Base-by-base conservation (phyloP, 2,113 vertebrate species). In the Trichomycterus rosablanca region DNA sequence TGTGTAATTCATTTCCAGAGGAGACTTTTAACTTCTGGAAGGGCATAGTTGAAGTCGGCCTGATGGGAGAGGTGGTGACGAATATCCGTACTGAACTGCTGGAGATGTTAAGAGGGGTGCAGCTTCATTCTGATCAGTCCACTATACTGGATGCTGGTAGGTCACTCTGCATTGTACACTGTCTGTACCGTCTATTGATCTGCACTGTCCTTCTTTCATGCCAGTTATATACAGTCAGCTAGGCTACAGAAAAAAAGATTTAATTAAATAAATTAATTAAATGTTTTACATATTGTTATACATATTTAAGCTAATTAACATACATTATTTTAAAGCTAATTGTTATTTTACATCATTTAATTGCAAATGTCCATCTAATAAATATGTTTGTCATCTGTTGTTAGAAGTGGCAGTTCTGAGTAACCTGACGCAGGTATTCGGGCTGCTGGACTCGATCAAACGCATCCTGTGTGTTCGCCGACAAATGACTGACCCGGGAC, bases 21-120 rank as follows among this genome's bases (percentile, higher is more conserved):
- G 95, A 98, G 71, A 96, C 94, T 0, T 74, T 98, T 77, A 93
- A 89, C 81, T 97, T 98, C 78, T 98, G 94, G 95, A 97, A 93
- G 72, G 95, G 95, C 64, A 98, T 98, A 26, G 93, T 93, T 15
- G 95, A 98, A 1, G 95, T 98, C 70, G 95, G 95, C 12, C 78
- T 98, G 72, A 91, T 98, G 87, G 95, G 95, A 30, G 95, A 98
- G 66, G 95, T 98, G 23, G 91, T 98, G 59, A 91, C 89, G 77
- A 97, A 97, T 77, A 93, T 98, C 74, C 92, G 91, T 71, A 92
- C 90, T 4, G 94, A 97, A 77, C 91, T 99, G 70, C 85, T 94
- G 81, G 91, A 93, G 71, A 84, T 95, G 66, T 82, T 99, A 30
- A 85, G 85, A 62, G 90, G 92, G 0, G 92, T 97, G 58, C 93